These are phyloP conservation scores for Sphaerophoria taeniata DNA, from an alignment of 2,888 invertebrate species.

Conservation along the genomic window DNA sequence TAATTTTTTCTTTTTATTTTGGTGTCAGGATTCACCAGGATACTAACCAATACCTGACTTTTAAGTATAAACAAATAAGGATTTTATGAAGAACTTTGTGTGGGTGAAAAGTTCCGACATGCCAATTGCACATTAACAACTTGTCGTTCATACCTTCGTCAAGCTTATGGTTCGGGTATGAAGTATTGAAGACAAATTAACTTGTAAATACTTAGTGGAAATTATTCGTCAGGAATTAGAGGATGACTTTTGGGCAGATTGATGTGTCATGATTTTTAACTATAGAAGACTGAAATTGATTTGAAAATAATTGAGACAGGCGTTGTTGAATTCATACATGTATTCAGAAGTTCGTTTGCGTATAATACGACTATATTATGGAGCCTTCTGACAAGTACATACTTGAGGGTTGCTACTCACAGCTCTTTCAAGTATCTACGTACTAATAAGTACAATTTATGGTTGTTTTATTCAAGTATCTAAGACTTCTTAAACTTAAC, in stretches of 20 bases:
- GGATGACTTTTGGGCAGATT: background rate
- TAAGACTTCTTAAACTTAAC: too few species aligned
- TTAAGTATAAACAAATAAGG: slow-evolving; percentile 4
- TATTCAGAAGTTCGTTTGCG: background rate
- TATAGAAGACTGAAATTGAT: background rate
- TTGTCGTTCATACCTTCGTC: slow-evolving; percentile 54
- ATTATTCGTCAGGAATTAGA: background rate
- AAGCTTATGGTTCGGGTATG: background rate
- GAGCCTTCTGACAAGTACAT: too few species aligned
- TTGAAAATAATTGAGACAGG: background rate
- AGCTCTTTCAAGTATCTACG: too few species aligned
- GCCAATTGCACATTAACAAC: slow-evolving; percentile 81
- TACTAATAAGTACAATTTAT: too few species aligned
- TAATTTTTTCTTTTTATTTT: background rate
- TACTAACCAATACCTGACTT: background rate
- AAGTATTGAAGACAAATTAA: background rate
- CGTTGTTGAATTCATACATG: background rate
- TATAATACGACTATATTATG: too few species aligned
- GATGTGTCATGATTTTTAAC: background rate
- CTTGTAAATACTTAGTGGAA: background rate
- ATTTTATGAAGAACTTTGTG: background rate
- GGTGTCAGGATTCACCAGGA: slow-evolving; percentile 60
- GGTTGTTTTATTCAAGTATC: too few species aligned
- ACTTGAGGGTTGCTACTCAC: too few species aligned
- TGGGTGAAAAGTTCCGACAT: slow-evolving; percentile 77